Base-by-base conservation (phyloP, 1,140 invertebrate species). In the Oncopodura yosiiana region DNA sequence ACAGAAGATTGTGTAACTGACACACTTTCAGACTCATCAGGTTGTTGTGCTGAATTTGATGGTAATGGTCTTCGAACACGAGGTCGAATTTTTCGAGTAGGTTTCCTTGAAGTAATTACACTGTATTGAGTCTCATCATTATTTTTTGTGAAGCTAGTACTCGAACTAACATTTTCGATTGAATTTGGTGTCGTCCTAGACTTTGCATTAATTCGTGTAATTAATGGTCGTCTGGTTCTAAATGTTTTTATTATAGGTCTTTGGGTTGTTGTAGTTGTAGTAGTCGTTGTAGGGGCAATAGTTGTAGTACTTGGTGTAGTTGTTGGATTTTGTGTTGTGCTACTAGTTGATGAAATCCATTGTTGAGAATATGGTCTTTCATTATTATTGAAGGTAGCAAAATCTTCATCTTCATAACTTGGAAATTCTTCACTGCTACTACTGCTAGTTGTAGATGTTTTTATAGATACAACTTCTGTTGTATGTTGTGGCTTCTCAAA, bases 1-100 rank as follows among this genome's bases (percentile, higher is more conserved):
- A 52, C 54, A 18, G 60, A 61, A 0, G 48, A 42, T 27, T 57
- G 58, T 6, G 55, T 49, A 4, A 30, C 24, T 6, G 49, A 51
- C 26, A 51, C 49, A 12, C 36, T 29, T n/a, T 51, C 49, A 14
- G 37, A 39, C 8, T 19, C 26, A 24, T 39, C 39, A 1, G 49
- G 49, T 29, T 45, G 49, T 27, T 29, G 34, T n/a, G 26, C 48
- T 6, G 43, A 29, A n/a, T 29, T 18, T 16, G 32, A 24, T 26
- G 29, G 26, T 4, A 34, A 43, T 24, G 32, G 18, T 27, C 32
- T 24, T 29, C 56, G 49, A 19, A 44, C 32, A 9, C 43, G 51
- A 27, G 49, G 49, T 23, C 46, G 11, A 11, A 38, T 14, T 21
- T 49, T 49, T 49, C 34, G 32, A 6, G 38, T 48, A 3, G 49